Conservation (phyloP, 92 coral and sea anemone species). For the Pocillopora grandis region DNA sequence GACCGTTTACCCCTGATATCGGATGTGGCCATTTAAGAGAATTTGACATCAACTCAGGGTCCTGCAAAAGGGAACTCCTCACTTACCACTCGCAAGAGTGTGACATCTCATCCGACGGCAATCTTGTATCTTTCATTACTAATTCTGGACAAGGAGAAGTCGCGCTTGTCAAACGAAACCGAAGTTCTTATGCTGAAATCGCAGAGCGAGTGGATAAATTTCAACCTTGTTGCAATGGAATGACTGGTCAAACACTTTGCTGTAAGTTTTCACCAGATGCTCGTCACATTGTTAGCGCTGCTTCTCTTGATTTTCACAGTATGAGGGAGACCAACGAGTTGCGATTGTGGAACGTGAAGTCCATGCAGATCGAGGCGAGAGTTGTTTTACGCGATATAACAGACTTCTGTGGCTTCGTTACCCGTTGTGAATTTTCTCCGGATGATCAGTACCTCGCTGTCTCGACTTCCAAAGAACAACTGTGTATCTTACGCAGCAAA, state of each 20-base stretch:
- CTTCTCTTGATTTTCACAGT: constrained; percentile 86
- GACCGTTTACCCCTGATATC: constrained; percentile 64
- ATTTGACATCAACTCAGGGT: constrained; percentile 65
- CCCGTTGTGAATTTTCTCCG: constrained; percentile 88
- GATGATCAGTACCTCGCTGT: constrained; percentile 82
- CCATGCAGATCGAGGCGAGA: constrained; percentile 76
- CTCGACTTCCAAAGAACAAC: constrained; percentile 85
- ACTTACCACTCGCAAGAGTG: constrained; percentile 86
- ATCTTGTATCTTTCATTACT: constrained; percentile 76
- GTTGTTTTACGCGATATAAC: constrained; percentile 80
- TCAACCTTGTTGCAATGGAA: constrained; percentile 84
- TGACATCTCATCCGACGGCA: constrained; percentile 87
- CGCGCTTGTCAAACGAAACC: constrained; percentile 70
- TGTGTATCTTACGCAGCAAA: constrained; percentile 75
- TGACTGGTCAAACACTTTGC: constrained; percentile 83
- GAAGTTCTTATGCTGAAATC: constrained; percentile 63
- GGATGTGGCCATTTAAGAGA: constrained; percentile 85
- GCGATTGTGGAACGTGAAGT: constrained; percentile 86
- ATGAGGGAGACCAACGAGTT: constrained; percentile 87
- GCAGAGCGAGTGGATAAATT: constrained; percentile 77
- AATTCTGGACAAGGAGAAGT: constrained; percentile 85
- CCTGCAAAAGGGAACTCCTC: constrained; percentile 75
- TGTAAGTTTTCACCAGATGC: constrained; percentile 91
- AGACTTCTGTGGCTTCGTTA: constrained; percentile 91
- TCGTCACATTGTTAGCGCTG: constrained; percentile 70